Base-by-base conservation (phyloP, 64 coral and sea anemone genomes). In the Pocillopora verrucosa region DNA sequence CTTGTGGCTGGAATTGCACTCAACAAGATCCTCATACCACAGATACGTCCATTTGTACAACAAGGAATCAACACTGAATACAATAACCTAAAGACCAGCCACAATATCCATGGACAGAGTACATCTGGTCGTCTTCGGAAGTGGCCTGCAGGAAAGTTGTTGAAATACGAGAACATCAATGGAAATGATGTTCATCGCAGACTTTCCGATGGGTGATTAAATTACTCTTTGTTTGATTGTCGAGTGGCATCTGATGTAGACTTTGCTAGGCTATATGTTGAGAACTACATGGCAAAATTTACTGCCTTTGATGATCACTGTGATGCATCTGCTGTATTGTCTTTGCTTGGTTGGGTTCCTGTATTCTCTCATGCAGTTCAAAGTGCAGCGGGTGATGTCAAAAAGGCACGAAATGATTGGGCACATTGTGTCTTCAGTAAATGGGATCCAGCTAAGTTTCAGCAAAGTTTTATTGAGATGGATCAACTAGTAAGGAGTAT, bases 231-330 rank as follows among this genome's bases (percentile, higher is more conserved):
- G 17, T 89, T 75, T 41, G 75, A 89, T 20, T 89, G 63, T 62
- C 59, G 36, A 9, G 76, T 89, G 36, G 61, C 2, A 2, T 65
- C 87, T 0, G 41, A 76, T 17, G 16, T 89, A 13, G 87, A 89
- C 75, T 79, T 89, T 73, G 87, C 87, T 61, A 89, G 37, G 76
- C 63, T 89, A 7, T 89, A 78, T 67, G 61, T 89, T 34, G 9
- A 38, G 22, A 51, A 75, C 13, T 38, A 20, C 22, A 89, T 89
- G 87, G 87, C 75, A 65, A 65, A 89, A 20, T 89, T 89, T 34
- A 78, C 20, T 56, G 74, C 80, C 13, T 77, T 77, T 56, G 75
- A 77, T 77, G 75, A 77, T 36, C 37, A 77, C 16, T 77, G 75
- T 77, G 75, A 77, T 77, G 75, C 75, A 1, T 77, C 75, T 0